phyloP scores from a whole-genome alignment of 2,888 invertebrate species.

The Physocephala rufipes region DNA sequence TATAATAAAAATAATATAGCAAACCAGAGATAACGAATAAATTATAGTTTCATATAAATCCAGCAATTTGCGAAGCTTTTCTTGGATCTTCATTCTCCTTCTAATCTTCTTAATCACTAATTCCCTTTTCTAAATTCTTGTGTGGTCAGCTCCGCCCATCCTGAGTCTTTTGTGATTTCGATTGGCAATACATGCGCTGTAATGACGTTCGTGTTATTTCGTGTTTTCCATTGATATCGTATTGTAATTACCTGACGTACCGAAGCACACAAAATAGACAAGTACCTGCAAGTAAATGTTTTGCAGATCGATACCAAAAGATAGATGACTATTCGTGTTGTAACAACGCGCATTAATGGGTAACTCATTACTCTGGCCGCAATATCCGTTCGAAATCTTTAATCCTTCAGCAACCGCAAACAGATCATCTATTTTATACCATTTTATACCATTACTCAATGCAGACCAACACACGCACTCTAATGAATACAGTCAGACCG shows the following conservation, averaged over 20 bases:
- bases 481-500: no score
- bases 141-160: neutral
- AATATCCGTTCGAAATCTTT: neutral
- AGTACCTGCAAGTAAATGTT: neutral
- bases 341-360: neutral
- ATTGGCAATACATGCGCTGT: neutral
- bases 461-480: neutral
- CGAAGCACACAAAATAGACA: neutral
- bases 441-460: no score
- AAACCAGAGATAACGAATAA: no score
- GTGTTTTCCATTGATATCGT: neutral
- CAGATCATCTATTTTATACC: neutral
- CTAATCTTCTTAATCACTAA: no score
- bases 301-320: neutral
- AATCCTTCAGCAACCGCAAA: slow-evolving; percentile 14
- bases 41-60: no score
- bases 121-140: no score
- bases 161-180: neutral
- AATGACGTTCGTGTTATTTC: neutral
- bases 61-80: no score
- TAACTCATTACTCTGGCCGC: neutral
- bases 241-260: slow-evolving; percentile 7
- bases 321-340: neutral
- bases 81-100: no score
- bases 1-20: no score